Base-by-base conservation (phyloP, 2,113 vertebrate genomes). In the Mystacornis crossleyi region DNA sequence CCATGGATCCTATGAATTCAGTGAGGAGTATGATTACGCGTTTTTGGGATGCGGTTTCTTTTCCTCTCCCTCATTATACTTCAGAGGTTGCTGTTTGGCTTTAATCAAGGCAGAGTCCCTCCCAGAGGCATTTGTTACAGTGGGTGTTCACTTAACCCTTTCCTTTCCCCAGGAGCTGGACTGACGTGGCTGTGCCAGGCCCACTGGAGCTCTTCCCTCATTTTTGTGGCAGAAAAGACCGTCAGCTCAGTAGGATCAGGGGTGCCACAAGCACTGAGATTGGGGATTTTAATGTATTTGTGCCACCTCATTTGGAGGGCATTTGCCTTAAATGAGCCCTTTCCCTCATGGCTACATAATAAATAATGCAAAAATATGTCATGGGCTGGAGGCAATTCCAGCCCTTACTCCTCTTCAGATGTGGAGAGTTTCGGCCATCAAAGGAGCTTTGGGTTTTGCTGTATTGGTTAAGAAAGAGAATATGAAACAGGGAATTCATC, bases 81-180 rank as follows among this genome's bases (percentile, higher is more conserved):
- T 93, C 84, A 90, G 84, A 88, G 67, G 42, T 29, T 84, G 81
- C 79, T 75, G 25, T 70, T 93, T 60, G 74, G 61, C 85, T 96
- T 95, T 94, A 85, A 87, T 89, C 94, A 72, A 92, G 86, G 57
- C 64, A 91, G 43, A 67, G 42, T 93, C 60, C 45, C 15, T 91
- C 91, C 60, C 78, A 91, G 62, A 84, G 53, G 23, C 73, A 31
- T 45, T 36, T 19, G 7, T 53, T 94, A 48, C 57, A 70, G 13
- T 4, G 89, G 36, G 26, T 7, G 2, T 65, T 93, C 25, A 8
- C 25, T 47, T 95, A 88, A 95, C 92, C 71, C 64, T 86, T 90
- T 86, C 34, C 21, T 54, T 70, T 70, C 67, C 47, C 20, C 18
- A 25, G 31, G 31, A 90, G 29, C 29, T 84, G 55, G 15, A 12